Conservation (phyloP, 1,140 invertebrate species). For the Geopemphigus sp. region DNA sequence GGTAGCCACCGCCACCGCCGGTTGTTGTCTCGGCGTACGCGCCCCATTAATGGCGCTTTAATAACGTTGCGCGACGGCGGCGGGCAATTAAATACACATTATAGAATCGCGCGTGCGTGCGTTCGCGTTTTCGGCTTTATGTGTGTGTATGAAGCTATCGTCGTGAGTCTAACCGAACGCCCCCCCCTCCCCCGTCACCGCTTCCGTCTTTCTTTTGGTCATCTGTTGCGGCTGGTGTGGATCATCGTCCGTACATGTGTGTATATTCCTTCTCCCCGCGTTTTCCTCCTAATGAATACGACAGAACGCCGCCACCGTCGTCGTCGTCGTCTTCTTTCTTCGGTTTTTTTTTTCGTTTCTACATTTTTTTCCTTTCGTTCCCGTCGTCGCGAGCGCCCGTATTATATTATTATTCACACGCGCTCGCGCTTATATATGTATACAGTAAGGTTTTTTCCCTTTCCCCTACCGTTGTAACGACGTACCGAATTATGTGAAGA, state of each 20-base stretch:
- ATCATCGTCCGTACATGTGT: too few relatives aligned
- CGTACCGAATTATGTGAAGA: constrained; percentile 46
- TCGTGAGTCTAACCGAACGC: too few relatives aligned
- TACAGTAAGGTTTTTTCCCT: constrained; percentile 16
- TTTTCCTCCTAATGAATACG: constrained; percentile 6
- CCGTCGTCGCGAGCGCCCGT: too few relatives aligned
- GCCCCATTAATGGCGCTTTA: constrained; percentile 47
- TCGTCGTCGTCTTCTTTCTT: constrained; percentile 7
- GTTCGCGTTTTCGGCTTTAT: neutral
- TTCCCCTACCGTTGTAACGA: constrained; percentile 10
- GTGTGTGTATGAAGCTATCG: too few relatives aligned
- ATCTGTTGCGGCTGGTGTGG: constrained; percentile 17
- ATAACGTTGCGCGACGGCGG: constrained; percentile 29
- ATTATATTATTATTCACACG: constrained; percentile 39
- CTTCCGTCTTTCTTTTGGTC: neutral
- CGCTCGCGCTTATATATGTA: neutral
- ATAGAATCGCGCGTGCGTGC: neutral
- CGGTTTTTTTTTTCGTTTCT: neutral
- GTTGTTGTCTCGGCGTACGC: neutral
- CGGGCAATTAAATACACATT: constrained; percentile 48
- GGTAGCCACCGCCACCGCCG: constrained; percentile 27
- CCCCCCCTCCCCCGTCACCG: too few relatives aligned
- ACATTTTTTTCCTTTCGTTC: neutral
- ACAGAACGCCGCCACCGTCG: neutral
- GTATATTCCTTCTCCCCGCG: neutral